A percentile compares a stretch with the other conserved stretches of the same genome.
These are phyloP conservation scores for Phortica okadai DNA, from an alignment of 2,888 invertebrate species.

Conservation along the genomic window DNA sequence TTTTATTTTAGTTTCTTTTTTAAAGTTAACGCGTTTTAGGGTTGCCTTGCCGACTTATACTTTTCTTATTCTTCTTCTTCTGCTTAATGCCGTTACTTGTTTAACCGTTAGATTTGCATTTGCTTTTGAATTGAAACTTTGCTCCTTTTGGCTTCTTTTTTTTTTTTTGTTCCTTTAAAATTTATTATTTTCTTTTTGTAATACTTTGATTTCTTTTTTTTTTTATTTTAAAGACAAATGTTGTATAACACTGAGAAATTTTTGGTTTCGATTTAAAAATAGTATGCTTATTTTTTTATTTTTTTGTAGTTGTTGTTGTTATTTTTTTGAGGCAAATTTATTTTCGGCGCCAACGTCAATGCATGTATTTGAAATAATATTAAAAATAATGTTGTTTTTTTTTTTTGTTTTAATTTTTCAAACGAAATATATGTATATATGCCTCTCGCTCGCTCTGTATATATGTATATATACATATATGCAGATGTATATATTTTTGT, in stretches of 20 bases:
- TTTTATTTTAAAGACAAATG: conserved; percentile 2
- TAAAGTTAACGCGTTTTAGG: no score
- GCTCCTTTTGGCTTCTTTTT: conserved; percentile 1
- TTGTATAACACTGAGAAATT: conserved; percentile 16
- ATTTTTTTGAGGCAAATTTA: conserved; percentile 53
- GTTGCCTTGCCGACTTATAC: background rate
- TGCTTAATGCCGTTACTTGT: background rate
- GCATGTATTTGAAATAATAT: conserved; percentile 65
- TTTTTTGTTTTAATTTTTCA: conserved; percentile 19
- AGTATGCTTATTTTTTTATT: conserved; percentile 57
- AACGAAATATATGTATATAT: conserved; percentile 21
- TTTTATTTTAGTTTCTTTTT: background rate
- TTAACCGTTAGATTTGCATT: conserved; percentile 4
- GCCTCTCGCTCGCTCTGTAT: conserved; percentile 43
- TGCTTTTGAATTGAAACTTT: background rate
- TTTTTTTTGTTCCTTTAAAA: conserved; percentile 7
- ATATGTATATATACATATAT: conserved; percentile 22
- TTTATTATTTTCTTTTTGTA: background rate
- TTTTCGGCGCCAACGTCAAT: conserved; percentile 69
- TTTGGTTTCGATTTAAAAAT: conserved; percentile 56
- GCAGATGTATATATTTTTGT: conserved; percentile 30
- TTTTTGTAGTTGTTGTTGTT: background rate
- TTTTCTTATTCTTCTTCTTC: background rate
- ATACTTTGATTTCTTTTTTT: background rate
- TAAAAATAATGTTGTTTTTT: conserved; percentile 45